Evolutionary conservation across 2,888 invertebrate genomes (phyloP).

Genomic region (Andrena flavipes): DNA sequence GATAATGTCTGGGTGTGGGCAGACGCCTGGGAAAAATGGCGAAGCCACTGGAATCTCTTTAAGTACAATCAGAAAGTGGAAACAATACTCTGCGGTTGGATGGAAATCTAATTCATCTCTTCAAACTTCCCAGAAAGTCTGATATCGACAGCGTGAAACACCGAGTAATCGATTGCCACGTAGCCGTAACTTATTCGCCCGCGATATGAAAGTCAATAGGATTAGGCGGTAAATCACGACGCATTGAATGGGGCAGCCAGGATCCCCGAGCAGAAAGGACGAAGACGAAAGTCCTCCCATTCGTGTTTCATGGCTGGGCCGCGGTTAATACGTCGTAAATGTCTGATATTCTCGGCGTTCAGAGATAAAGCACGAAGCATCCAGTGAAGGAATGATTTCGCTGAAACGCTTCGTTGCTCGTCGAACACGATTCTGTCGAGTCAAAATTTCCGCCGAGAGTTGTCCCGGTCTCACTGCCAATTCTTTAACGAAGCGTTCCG

Average conservation of each 20-base stretch:
- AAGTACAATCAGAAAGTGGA: too few species aligned
- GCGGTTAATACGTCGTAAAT: neutral
- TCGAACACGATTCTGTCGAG: neutral
- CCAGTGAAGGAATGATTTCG: neutral
- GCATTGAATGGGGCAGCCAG: neutral
- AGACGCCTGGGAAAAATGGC: neutral
- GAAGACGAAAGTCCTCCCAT: neutral
- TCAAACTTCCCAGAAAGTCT: neutral
- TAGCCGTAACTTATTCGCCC: neutral
- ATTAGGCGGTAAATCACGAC: conserved; percentile 3
- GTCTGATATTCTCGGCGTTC: neutral
- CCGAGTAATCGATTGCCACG: neutral
- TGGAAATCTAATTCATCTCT: neutral
- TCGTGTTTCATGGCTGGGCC: neutral
- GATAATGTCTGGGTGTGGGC: neutral
- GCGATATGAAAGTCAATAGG: neutral
- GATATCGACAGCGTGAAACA: neutral
- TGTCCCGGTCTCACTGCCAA: conserved; percentile 25
- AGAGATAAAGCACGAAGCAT: neutral
- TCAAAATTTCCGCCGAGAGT: neutral
- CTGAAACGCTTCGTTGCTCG: neutral
- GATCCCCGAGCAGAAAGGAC: neutral
- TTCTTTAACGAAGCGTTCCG: conserved; percentile 40
- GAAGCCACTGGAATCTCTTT: neutral
- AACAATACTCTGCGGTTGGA: too few species aligned